These are phyloP conservation scores for Betta splendens DNA, from an alignment of 2,797 vertebrate species.

Conservation along the genomic window DNA sequence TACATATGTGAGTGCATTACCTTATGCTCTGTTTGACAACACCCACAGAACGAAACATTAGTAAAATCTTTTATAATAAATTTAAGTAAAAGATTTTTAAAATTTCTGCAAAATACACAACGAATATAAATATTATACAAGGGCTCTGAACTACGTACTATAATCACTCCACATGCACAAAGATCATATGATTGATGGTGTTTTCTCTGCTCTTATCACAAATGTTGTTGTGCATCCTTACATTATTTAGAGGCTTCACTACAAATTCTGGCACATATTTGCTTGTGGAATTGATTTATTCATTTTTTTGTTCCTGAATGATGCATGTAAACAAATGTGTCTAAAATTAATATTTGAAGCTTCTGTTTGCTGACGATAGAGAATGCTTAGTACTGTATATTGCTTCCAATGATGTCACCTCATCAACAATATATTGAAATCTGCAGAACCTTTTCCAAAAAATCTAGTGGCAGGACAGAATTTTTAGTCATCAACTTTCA, in stretches of 20 bases:
- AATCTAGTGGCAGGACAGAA: too few relatives aligned
- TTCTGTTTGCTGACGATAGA: slow-evolving; percentile 22
- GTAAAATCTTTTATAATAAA: too few relatives aligned
- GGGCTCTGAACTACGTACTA: too few relatives aligned
- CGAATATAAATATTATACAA: too few relatives aligned
- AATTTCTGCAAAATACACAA: too few relatives aligned
- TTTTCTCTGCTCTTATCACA: not conserved
- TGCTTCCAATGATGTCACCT: slow-evolving; percentile 10
- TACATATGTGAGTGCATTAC: slow-evolving; percentile 55
- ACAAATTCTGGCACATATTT: not conserved
- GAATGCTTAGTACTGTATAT: slow-evolving; percentile 42
- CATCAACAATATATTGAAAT: not conserved
- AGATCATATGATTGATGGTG: slow-evolving; percentile 1
- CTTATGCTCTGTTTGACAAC: slow-evolving; percentile 41
- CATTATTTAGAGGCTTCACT: slow-evolving; percentile 3
- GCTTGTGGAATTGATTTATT: slow-evolving; percentile 16
- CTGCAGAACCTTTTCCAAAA: not conserved
- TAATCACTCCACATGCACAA: slow-evolving; percentile 28
- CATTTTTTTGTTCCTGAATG: slow-evolving; percentile 26
- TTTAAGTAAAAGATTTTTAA: too few relatives aligned
- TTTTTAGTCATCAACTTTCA: too few relatives aligned
- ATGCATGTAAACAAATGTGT: slow-evolving; percentile 40
- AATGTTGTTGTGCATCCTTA: slow-evolving; percentile 14
- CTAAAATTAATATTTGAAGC: not conserved
- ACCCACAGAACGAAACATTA: slow-evolving; percentile 13